Conservation (phyloP, 2,888 invertebrate species). For the Aphidius colemani region DNA sequence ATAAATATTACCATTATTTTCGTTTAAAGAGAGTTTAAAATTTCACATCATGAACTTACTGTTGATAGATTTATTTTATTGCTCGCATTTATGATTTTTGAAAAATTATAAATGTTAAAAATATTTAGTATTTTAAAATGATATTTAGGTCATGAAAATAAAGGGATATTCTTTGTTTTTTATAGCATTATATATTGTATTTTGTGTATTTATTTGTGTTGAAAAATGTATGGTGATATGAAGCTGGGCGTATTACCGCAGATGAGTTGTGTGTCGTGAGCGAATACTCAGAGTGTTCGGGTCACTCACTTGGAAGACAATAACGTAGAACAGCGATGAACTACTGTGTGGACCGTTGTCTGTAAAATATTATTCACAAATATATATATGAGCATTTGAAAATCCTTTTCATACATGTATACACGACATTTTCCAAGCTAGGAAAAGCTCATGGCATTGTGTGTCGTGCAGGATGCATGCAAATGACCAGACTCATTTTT, state of each 20-base stretch:
- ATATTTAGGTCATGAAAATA: no score
- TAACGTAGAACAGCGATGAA: constrained; percentile 17
- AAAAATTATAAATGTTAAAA: no score
- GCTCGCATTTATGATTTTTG: no score
- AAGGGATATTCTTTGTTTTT: neutral
- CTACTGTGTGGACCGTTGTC: neutral
- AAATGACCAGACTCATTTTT: constrained; percentile 6
- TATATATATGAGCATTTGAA: neutral
- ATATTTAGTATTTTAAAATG: no score
- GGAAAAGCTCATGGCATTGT: constrained; percentile 11
- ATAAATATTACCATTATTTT: neutral
- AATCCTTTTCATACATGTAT: constrained; percentile 10
- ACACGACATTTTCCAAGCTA: neutral
- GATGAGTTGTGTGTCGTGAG: constrained; percentile 6
- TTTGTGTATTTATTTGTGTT: no score
- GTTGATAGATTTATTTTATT: no score
- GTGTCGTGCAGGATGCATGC: constrained; percentile 1
- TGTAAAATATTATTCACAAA: neutral
- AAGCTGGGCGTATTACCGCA: neutral
- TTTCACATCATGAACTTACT: no score
- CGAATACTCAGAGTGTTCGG: neutral
- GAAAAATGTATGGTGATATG: no score
- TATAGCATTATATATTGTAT: no score
- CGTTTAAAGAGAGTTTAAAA: no score
- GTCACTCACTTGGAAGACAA: constrained; percentile 27